Evolutionary conservation across 2,888 invertebrate species (phyloP).

Genomic region (Phalera bucephala): DNA sequence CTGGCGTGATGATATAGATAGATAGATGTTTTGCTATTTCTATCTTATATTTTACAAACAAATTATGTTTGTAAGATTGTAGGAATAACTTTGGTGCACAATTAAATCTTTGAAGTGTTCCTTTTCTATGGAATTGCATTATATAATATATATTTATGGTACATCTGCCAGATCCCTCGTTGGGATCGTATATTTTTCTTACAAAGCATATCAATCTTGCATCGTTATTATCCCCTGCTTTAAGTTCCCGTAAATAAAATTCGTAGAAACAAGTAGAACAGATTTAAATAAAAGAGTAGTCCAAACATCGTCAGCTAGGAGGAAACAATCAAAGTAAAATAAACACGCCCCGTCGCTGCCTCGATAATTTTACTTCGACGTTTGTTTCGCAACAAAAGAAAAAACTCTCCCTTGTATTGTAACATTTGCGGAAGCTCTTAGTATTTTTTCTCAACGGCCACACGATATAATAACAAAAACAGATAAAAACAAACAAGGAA

Average conservation of each 20-base stretch:
- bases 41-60: too few species aligned
- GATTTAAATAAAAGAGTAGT: not conserved
- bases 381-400: not conserved
- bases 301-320: not conserved
- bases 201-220: too few species aligned
- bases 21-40: too few species aligned
- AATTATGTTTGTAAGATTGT: too few species aligned
- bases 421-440: not conserved
- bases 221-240: too few species aligned
- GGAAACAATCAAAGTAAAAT: slow-evolving; percentile 1
- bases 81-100: too few species aligned
- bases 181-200: too few species aligned
- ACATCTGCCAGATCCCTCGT: too few species aligned
- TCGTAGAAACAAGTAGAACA: not conserved
- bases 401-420: not conserved
- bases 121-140: too few species aligned
- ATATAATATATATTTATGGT: too few species aligned
- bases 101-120: too few species aligned
- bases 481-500: not conserved
- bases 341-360: not conserved
- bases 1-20: too few species aligned
- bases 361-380: not conserved
- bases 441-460: not conserved
- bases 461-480: not conserved
- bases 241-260: not conserved